Evolutionary conservation across 2,797 vertebrate genomes (phyloP), one percentile per base, ranked within the genome.

Genomic region (Synanceia verrucosa): DNA sequence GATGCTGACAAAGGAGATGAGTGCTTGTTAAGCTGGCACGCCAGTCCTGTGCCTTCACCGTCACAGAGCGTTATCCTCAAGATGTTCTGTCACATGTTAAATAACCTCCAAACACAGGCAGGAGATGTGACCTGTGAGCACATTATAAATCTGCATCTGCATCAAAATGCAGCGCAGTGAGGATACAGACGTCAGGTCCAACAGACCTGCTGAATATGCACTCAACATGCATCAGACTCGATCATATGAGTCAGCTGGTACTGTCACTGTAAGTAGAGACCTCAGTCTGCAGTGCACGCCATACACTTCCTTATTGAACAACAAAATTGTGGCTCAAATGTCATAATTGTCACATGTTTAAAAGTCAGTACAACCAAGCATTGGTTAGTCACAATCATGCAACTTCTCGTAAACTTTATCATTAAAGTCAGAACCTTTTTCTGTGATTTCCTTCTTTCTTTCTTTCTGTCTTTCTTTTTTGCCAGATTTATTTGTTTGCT

Each of bases 1-100:
- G 64, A 61, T 62, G 77, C 82, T 84, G 86, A 86, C 83, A 83
- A 53, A 82, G 70, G 56, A 73, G 50, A 68, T 23, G 51, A 73
- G 79, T 48, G 56, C 81, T 84, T 63, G 26, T 61, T 46, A 68
- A 6, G 2, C 14, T 52, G 33, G 50, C 65, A 50, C 2, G 28
- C 46, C 37, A 57, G 50, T 69, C 62, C 60, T 9, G 19, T 62
- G 52, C 46, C 52, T 26, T 58, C 34, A 37, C 19, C 14, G 21
- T 64, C 61, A 37, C 36, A 31, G 44, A 31, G 26, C 34, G 55
- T 58, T 52, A 59, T 56, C 53, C 39, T 65, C 21, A 36, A 24
- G 26, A 48, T 19, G 55, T 29, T 26, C 59, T 31, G 50, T 57
- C 48, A 66, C 47, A 31, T 37, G 14, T 60, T 41, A 29, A 21